These are phyloP conservation scores for Cuculus canorus DNA, from an alignment of 2,797 vertebrate species.

Conservation along the genomic window DNA sequence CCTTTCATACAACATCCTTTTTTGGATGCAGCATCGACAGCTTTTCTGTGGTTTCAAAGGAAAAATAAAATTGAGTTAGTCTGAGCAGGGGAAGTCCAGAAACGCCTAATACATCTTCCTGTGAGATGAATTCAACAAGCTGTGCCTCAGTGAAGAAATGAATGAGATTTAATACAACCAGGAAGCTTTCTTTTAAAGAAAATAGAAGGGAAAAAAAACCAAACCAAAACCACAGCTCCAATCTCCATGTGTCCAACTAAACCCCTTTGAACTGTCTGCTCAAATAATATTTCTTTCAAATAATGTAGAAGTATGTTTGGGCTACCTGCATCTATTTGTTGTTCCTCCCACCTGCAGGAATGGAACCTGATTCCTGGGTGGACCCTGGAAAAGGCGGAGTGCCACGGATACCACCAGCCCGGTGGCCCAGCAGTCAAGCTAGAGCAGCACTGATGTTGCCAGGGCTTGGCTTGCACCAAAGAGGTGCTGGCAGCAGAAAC, in stretches of 20 bases:
- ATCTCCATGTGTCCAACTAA: neutral
- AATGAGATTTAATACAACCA: conserved; percentile 7
- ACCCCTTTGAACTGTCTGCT: neutral
- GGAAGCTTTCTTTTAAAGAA: conserved; percentile 13
- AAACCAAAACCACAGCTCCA: neutral
- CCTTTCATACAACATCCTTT: conserved; percentile 63
- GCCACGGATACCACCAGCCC: rapidly evolving
- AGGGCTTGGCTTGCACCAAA: neutral
- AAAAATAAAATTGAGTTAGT: conserved; percentile 12
- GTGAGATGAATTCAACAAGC: conserved; percentile 10
- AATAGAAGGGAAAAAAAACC: neutral
- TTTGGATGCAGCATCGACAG: conserved; percentile 22
- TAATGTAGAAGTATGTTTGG: neutral
- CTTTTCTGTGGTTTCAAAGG: conserved; percentile 49
- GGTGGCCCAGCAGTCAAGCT: rapidly evolving
- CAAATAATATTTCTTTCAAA: neutral
- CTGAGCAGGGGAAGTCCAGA: neutral
- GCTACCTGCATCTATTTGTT: neutral
- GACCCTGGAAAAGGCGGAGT: neutral
- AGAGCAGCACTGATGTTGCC: neutral
- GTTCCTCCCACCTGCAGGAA: neutral
- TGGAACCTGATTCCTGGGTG: neutral
- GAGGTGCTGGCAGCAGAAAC: neutral
- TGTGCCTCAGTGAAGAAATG: neutral
- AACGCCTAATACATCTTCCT: conserved; percentile 40